Evolutionary conservation across 53 echinoderm and acorn worm genomes (phyloP).

Genomic region (Zoroaster sp.): DNA sequence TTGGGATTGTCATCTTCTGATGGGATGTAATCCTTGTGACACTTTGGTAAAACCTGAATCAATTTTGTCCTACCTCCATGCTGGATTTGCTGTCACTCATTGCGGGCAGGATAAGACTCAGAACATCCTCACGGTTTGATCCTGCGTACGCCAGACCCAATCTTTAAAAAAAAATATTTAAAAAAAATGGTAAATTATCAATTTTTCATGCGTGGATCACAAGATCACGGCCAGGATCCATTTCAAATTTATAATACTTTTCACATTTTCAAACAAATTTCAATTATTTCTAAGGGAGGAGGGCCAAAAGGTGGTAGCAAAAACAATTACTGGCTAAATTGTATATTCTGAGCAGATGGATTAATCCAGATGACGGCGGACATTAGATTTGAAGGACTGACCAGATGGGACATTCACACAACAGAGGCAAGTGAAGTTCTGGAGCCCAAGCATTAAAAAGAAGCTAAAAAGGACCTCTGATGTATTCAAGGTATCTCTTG

Average conservation of each 20-base stretch:
- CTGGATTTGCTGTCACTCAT: constrained; percentile 89
- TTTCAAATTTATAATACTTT: too few relatives aligned
- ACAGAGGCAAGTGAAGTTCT: not conserved
- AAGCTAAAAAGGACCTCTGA: not conserved
- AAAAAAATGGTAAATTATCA: not conserved
- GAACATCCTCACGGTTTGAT: constrained; percentile 95
- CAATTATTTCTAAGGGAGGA: not conserved
- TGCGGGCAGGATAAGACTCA: constrained; percentile 83
- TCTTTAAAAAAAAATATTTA: constrained; percentile 33
- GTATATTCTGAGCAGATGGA: not conserved
- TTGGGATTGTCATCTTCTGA: not conserved
- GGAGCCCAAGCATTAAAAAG: not conserved
- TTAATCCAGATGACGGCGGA: not conserved
- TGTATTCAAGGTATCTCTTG: not conserved
- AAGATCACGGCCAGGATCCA: too few relatives aligned
- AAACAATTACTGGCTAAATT: not conserved
- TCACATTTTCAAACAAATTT: not conserved
- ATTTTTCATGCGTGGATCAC: not conserved
- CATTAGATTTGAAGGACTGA: too few relatives aligned
- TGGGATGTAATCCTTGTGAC: too few relatives aligned
- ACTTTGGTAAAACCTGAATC: too few relatives aligned
- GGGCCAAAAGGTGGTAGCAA: not conserved
- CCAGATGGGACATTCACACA: too few relatives aligned
- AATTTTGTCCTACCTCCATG: constrained; percentile 87
- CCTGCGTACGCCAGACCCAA: constrained; percentile 95